phyloP scores from a whole-genome alignment of 2,888 invertebrate species.

The Neria commutata region DNA sequence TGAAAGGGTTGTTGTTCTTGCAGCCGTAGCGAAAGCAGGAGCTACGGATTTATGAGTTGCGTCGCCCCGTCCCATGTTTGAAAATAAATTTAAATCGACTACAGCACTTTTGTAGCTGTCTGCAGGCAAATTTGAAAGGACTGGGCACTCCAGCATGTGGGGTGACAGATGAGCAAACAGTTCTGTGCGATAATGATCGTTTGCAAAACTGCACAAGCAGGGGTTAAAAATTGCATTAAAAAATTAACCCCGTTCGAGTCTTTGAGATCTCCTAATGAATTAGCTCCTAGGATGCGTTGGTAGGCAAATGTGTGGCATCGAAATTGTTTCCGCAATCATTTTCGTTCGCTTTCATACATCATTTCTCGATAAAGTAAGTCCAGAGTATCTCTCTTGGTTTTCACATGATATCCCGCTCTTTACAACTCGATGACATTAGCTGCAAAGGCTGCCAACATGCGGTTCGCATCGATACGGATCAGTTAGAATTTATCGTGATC shows the following conservation, averaged over 20 bases:
- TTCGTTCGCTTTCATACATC: background rate
- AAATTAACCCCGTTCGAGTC: slow-evolving; percentile 49
- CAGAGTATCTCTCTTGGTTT: background rate
- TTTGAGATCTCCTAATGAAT: no score
- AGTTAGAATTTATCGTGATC: slow-evolving; percentile 4
- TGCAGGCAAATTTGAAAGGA: background rate
- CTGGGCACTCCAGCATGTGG: slow-evolving; percentile 3
- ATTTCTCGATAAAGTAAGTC: background rate
- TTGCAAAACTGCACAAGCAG: slow-evolving; percentile 38
- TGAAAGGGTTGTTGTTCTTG: slow-evolving; percentile 42
- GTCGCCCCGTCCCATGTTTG: background rate
- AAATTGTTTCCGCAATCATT: background rate
- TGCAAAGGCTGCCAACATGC: no score
- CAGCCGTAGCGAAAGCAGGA: no score
- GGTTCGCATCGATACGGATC: background rate
- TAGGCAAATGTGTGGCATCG: no score
- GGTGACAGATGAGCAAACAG: slow-evolving; percentile 10
- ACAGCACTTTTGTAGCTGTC: no score
- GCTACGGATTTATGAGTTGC: no score
- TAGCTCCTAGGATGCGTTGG: no score
- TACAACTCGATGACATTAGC: no score
- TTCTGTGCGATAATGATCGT: slow-evolving; percentile 35
- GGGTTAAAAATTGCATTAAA: slow-evolving; percentile 29
- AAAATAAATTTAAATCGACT: background rate
- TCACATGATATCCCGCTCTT: no score